phyloP scores from a whole-genome alignment of 2,797 vertebrate species.

The Prionace glauca region DNA sequence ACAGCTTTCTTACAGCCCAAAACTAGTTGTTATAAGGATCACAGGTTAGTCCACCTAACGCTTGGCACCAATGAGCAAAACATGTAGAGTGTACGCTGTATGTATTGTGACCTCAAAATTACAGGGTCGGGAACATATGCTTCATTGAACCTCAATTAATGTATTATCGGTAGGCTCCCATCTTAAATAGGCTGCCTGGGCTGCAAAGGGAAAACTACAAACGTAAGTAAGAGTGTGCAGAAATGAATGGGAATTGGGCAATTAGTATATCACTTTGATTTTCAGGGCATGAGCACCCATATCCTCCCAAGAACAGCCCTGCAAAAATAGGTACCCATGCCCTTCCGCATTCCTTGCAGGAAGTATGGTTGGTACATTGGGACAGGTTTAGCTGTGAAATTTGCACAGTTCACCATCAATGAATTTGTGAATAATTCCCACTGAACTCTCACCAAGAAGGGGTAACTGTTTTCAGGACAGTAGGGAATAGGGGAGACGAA shows the following conservation, averaged over 20 bases:
- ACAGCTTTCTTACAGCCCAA: background rate
- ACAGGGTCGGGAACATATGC: background rate
- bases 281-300: background rate
- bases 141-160: background rate
- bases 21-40: background rate
- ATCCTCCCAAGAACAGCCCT: background rate
- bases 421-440: background rate
- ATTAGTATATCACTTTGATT: background rate
- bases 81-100: background rate
- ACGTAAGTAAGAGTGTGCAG: background rate
- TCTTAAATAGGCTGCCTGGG: background rate
- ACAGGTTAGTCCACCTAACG: background rate
- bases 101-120: background rate
- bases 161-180: background rate
- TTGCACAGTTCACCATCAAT: background rate
- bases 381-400: background rate
- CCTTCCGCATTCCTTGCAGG: background rate
- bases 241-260: background rate
- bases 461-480: background rate
- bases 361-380: background rate
- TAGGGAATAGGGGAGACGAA: background rate
- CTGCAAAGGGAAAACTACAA: background rate
- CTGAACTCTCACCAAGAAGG: background rate
- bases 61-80: background rate
- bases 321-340: background rate